Conservation (phyloP, 2,888 invertebrate species). For the Eilema griseolum region DNA sequence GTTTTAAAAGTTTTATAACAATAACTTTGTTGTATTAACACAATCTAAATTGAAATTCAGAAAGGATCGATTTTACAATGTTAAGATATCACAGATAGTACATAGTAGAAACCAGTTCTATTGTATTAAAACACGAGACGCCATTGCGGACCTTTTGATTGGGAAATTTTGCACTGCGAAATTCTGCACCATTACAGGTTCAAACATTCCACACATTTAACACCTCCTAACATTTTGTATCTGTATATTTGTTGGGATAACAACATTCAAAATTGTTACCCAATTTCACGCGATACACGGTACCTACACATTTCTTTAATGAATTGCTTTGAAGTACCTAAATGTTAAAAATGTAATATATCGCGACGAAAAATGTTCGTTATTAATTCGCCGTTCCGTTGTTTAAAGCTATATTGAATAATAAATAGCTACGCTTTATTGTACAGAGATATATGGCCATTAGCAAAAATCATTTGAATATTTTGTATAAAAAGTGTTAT, state of each 20-base stretch:
- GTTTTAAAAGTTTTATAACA: background rate
- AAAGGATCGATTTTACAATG: background rate
- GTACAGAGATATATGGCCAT: background rate
- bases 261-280: constrained; percentile 5
- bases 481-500: background rate
- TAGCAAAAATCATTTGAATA: background rate
- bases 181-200: background rate
- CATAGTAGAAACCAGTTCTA: constrained; percentile 1
- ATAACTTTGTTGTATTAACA: background rate
- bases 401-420: constrained; percentile 7
- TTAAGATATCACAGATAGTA: background rate
- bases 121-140: background rate
- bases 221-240: background rate
- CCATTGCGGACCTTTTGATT: background rate
- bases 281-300: background rate
- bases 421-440: constrained; percentile 5
- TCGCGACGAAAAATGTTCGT: background rate
- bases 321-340: constrained; percentile 10
- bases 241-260: constrained; percentile 8
- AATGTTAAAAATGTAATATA: constrained; percentile 7
- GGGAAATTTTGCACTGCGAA: background rate
- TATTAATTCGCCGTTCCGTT: background rate
- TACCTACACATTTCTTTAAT: constrained; percentile 12
- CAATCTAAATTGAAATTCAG: background rate
- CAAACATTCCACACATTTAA: background rate